A percentile compares a stretch with the other conserved stretches of the same genome.
These are phyloP conservation scores for Synanthedon andrenaeformis DNA, from an alignment of 2,888 invertebrate genomes.

Conservation along the genomic window DNA sequence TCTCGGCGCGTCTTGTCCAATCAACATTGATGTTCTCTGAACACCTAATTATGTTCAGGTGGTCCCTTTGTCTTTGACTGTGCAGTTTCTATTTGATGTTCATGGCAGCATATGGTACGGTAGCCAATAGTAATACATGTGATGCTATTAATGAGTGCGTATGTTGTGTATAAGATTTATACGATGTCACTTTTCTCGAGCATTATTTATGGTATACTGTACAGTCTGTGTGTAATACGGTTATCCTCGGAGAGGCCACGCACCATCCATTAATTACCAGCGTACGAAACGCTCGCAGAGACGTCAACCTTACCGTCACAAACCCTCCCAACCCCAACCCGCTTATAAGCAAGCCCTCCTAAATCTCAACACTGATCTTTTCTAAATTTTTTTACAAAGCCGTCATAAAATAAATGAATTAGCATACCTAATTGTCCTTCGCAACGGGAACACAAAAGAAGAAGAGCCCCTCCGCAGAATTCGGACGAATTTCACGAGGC, in stretches of 20 bases:
- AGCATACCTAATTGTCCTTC: conserved; percentile 62
- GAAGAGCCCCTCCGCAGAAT: conserved; percentile 38
- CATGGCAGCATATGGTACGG: background rate
- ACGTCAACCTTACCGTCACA: conserved; percentile 23
- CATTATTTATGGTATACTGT: background rate
- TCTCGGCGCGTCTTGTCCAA: conserved; percentile 41
- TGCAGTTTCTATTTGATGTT: conserved; percentile 19
- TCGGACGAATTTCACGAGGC: conserved; percentile 47
- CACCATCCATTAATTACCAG: conserved; percentile 39
- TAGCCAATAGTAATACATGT: too few relatives aligned
- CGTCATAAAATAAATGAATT: conserved; percentile 59
- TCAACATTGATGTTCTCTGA: conserved; percentile 34
- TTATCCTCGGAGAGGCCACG: conserved; percentile 30
- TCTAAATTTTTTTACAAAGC: conserved; percentile 36
- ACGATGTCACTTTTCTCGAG: background rate
- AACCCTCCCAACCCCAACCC: conserved; percentile 9
- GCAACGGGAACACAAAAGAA: conserved; percentile 49
- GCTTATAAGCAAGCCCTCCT: conserved; percentile 20
- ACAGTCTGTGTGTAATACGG: conserved; percentile 5
- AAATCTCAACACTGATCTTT: conserved; percentile 43
- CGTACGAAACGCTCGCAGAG: conserved; percentile 25
- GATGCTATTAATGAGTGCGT: too few relatives aligned
- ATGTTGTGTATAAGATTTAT: too few relatives aligned
- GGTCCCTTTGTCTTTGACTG: conserved; percentile 27
- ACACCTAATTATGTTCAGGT: conserved; percentile 53